Evolutionary conservation across 2,113 vertebrate species (phyloP), one percentile per base, ranked within the genome.

Genomic region (Ceyx melanurus): DNA sequence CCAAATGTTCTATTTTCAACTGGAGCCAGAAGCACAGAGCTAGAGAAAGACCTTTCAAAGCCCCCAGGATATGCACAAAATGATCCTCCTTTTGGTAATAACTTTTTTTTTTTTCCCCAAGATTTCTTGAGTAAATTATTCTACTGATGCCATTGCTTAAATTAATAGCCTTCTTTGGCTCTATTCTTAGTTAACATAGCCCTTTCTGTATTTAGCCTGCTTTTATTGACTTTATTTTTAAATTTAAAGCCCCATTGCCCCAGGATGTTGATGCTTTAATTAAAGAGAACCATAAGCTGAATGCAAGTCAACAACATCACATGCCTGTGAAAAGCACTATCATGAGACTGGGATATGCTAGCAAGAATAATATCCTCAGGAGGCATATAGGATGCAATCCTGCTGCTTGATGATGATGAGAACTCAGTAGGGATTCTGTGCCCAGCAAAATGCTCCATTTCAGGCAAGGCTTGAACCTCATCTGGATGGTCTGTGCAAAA

Each of bases 401-500:
- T 73, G 72, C 92, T 93, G 90, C 75, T 70, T 82, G 67, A 68
- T 31, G 76, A n/a, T 92, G 86, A 74, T 86, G 91, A 90, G 81
- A 45, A 48, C 91, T 77, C 84, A 78, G 83, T 65, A 61, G 81
- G 80, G 65, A n/a, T 83, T 83, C 77, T 56, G 68, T 78, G 51
- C 80, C 80, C 86, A 86, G 94, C 61, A 56, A 89, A 65, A 66
- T 60, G 80, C 68, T 78, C 15, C 45, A 1, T 58, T 86, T 85
- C 22, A 61, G 26, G 48, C 62, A 23, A n/a, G 37, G 54, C 79
- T 70, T 75, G 40, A 45, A 11, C 66, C 29, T 79, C 58, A 60
- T 81, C 35, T 75, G 21, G 9, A n/a, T 35, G 67, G 20, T 66
- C 56, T 67, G 37, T 43, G 23, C 10, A 31, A 62, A 57, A 86